phyloP scores from a whole-genome alignment of 2,888 invertebrate genomes.

The Drosophila setosimentum region DNA sequence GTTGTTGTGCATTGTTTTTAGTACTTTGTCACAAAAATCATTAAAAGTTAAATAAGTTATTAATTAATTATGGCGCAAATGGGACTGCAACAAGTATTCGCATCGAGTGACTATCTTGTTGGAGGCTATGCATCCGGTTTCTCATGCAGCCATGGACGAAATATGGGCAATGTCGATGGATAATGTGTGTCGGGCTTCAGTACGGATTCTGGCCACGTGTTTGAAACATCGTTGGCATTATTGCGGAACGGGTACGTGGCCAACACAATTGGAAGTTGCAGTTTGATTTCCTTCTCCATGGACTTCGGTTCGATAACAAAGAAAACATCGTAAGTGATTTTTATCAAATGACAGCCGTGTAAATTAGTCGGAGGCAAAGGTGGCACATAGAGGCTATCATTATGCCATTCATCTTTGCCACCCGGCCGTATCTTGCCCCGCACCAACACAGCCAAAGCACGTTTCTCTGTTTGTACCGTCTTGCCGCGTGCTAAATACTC shows the following conservation, averaged over 20 bases:
- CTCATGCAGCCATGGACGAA: slow-evolving; percentile 95
- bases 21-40: slow-evolving; percentile 40
- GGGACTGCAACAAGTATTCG: slow-evolving; percentile 51
- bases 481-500: slow-evolving; percentile 95
- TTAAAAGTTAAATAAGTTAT: slow-evolving; percentile 60
- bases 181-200: slow-evolving; percentile 95
- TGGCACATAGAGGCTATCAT: slow-evolving; percentile 95
- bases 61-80: slow-evolving; percentile 69
- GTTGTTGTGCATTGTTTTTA: slow-evolving; percentile 24
- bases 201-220: slow-evolving; percentile 87
- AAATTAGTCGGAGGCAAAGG: slow-evolving; percentile 97
- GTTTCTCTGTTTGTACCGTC: slow-evolving; percentile 93
- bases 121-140: slow-evolving; percentile 79
- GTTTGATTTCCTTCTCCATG: slow-evolving; percentile 95
- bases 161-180: slow-evolving; percentile 95
- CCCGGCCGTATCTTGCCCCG: slow-evolving; percentile 93
- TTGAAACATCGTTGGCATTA: slow-evolving; percentile 87
- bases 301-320: slow-evolving; percentile 96
- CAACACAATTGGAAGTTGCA: slow-evolving; percentile 95
- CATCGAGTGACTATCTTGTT: slow-evolving; percentile 1
- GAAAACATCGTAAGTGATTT: slow-evolving; percentile 96
- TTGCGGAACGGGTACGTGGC: slow-evolving; percentile 95
- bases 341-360: slow-evolving; percentile 96
- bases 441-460: slow-evolving; percentile 92
- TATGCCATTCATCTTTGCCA: slow-evolving; percentile 93